Evolutionary conservation across 2,113 vertebrate species (phyloP), one percentile per base, ranked within the genome.

Genomic region (Lathamus discolor): DNA sequence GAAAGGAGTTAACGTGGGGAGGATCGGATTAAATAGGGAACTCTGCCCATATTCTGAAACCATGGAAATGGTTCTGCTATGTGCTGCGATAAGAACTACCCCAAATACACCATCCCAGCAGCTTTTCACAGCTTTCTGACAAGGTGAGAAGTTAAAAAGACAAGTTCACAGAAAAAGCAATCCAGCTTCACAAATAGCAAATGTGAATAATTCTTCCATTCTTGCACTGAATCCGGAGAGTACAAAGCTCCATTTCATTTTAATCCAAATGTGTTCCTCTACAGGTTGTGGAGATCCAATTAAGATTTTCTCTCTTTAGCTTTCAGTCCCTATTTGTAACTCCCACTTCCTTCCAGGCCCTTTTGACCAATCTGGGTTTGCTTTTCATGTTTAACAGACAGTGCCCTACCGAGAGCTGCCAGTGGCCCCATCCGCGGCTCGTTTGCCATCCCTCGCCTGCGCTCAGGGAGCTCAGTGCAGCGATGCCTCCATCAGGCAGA

Each of bases 231-330:
- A 33, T 13, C 59, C 70, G 23, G 82, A 28, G 41, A 91, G 78
- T 9, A 80, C 70, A 91, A 91, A 92, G 95, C 96, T 93, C 92
- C 23, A 11, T 87, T 96, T 92, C 94, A 67, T 83, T 95, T 89
- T 88, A 74, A 92, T 77, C 54, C 62, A 83, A 77, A 85, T 6
- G 12, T 12, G 12, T 17, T 96, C 83, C 78, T 96, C 90, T 88
- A 46, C 86, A 93, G 86, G 83, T 76, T 83, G 75, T 44, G 28
- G 61, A 95, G 91, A 95, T 92, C 88, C 80, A 94, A 92, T 96
- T 96, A 95, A 96, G 95, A 94, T 96, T 85, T 82, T 87, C 59
- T 69, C 33, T 59, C 24, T 2, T 57, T 66, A 74, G 77, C 66
- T 61, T 86, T 70, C 78, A 88, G 27, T 70, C 78, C 66, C 70